Percentiles rank a stretch among this genome's conserved stretches.
Conservation (phyloP, 2,797 vertebrate genomes). For the Acanthopagrus latus region DNA sequence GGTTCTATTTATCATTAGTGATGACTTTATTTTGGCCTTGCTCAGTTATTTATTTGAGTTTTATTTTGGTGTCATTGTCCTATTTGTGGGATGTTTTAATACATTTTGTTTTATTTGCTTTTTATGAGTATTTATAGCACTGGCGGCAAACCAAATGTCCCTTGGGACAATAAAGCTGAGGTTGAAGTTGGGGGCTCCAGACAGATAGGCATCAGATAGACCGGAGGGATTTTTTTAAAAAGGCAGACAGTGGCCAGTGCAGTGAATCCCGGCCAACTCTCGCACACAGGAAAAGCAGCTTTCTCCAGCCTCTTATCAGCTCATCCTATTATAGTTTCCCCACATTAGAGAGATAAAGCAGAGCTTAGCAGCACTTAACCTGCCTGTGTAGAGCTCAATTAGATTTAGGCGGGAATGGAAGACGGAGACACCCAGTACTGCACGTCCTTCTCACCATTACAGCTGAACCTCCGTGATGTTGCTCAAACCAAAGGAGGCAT, state of each 20-base stretch:
- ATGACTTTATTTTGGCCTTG: constrained; percentile 10
- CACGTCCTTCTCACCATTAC: background rate
- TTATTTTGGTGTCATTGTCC: background rate
- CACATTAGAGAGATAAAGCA: constrained; percentile 51
- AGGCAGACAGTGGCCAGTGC: constrained; percentile 3
- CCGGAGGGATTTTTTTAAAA: background rate
- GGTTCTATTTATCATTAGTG: constrained; percentile 13
- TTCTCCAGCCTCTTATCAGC: constrained; percentile 36
- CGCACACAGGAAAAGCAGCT: constrained; percentile 20
- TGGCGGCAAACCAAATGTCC: constrained; percentile 17
- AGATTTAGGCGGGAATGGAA: constrained; percentile 46
- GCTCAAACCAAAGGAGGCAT: background rate
- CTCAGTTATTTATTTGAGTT: constrained; percentile 27
- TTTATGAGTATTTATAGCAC: constrained; percentile 35
- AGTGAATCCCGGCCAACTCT: constrained; percentile 15
- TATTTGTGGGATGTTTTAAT: background rate
- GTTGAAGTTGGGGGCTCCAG: constrained; percentile 31
- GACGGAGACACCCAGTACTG: constrained; percentile 14
- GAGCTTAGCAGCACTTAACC: constrained; percentile 63
- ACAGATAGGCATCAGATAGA: constrained; percentile 32
- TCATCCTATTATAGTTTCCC: constrained; percentile 54
- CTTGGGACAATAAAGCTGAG: constrained; percentile 7
- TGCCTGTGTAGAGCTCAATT: constrained; percentile 39
- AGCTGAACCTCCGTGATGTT: background rate
- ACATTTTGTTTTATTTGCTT: constrained; percentile 34